A percentile compares a stretch with the other conserved stretches of the same genome.
These are phyloP conservation scores for Camponotus vicinus DNA, from an alignment of 1,140 invertebrate species.

Conservation along the genomic window DNA sequence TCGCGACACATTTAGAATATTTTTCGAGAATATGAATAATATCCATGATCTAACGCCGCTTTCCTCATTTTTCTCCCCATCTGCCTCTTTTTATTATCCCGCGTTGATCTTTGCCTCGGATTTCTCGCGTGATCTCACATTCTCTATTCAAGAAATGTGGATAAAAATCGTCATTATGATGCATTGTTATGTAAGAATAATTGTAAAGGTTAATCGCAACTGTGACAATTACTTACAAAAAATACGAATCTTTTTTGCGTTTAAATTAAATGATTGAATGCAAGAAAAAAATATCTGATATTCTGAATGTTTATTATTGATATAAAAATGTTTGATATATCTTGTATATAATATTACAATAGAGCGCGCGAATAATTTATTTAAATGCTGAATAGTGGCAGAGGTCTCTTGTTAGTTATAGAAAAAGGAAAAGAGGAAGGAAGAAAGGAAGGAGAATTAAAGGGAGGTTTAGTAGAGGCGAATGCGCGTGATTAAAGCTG, in stretches of 20 bases:
- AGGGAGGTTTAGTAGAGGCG: constrained; percentile 19
- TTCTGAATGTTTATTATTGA: background rate
- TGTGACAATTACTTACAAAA: background rate
- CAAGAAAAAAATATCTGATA: no score
- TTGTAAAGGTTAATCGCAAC: background rate
- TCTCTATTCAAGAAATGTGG: background rate
- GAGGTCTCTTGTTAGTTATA: background rate
- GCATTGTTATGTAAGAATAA: background rate
- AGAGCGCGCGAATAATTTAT: background rate
- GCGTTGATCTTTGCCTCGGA: constrained; percentile 8
- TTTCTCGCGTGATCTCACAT: constrained; percentile 10
- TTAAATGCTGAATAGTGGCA: background rate
- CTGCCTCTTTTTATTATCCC: constrained; percentile 50
- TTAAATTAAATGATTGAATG: constrained; percentile 11
- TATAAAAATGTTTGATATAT: no score
- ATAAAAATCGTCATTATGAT: background rate
- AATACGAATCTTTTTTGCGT: background rate
- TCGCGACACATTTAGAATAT: constrained; percentile 67
- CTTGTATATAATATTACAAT: background rate
- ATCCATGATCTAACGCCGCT: constrained; percentile 77
- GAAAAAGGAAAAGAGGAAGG: background rate
- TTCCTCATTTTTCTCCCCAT: constrained; percentile 54
- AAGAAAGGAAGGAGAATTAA: constrained; percentile 24
- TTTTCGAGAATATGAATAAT: constrained; percentile 77
- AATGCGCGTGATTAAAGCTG: constrained; percentile 56